phyloP scores from a whole-genome alignment of 2,113 vertebrate species.

The Myotis yumanensis region DNA sequence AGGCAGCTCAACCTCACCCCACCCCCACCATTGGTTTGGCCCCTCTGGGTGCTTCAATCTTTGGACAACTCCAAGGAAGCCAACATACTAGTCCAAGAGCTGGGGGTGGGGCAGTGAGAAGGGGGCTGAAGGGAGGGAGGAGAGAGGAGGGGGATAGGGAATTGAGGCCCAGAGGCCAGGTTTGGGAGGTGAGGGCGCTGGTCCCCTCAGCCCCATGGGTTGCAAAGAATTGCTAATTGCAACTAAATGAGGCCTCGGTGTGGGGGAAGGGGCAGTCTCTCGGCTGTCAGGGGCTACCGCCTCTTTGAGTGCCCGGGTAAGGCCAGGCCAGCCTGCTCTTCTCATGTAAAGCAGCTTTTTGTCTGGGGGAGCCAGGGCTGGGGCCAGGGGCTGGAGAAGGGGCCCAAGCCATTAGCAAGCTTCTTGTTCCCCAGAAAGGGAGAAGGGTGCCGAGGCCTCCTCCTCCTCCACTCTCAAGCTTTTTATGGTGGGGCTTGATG shows the following conservation, averaged over 20 bases:
- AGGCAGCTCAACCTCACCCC: neutral
- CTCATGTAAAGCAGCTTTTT: conserved; percentile 78
- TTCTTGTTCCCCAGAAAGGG: conserved; percentile 71
- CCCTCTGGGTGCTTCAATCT: neutral
- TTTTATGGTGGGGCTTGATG: conserved; percentile 49
- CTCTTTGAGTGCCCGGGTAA: conserved; percentile 58
- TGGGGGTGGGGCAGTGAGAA: neutral
- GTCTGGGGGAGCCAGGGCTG: conserved; percentile 67
- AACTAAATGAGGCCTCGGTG: conserved; percentile 58
- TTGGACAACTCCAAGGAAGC: neutral
- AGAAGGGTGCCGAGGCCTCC: conserved; percentile 41
- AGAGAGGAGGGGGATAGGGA: neutral
- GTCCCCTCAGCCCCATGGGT: conserved; percentile 35
- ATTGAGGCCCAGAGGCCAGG: neutral
- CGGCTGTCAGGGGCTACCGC: conserved; percentile 64
- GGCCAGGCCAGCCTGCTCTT: conserved; percentile 64
- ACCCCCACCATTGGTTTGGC: neutral
- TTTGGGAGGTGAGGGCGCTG: neutral
- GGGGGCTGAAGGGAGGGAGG: neutral
- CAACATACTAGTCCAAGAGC: neutral
- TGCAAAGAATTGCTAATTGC: conserved; percentile 61
- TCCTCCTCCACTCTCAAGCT: neutral
- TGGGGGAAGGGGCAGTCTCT: conserved; percentile 61
- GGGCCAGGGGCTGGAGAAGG: conserved; percentile 68
- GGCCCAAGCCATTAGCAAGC: conserved; percentile 65